phyloP scores from a whole-genome alignment of 2,113 vertebrate species.

The Hemiscyllium ocellatum region DNA sequence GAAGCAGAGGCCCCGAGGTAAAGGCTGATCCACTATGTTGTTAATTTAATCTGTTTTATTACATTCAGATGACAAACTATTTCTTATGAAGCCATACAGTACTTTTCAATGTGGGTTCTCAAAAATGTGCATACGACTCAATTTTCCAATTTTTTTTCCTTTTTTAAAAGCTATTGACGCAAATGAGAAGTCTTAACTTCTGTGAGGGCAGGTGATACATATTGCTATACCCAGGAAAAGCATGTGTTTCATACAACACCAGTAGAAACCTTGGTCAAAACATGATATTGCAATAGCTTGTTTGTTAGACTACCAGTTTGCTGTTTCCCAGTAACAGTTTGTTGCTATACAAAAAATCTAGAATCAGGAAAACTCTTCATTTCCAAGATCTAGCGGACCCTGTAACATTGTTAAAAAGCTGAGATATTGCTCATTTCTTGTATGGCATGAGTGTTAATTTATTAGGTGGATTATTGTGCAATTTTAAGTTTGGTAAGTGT shows the following conservation, averaged over 20 bases:
- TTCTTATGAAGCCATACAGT: slow-evolving; percentile 25
- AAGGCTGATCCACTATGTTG: slow-evolving; percentile 83
- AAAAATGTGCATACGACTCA: slow-evolving; percentile 9
- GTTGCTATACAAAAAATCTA: not conserved
- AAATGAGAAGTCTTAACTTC: not conserved
- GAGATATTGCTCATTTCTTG: not conserved
- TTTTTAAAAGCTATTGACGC: not conserved
- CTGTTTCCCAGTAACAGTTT: not conserved
- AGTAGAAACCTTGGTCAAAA: not conserved
- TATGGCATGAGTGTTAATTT: not conserved
- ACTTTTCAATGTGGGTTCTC: slow-evolving; percentile 28
- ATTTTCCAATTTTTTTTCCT: not conserved
- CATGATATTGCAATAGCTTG: not conserved
- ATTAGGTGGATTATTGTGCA: not conserved
- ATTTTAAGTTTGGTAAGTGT: not conserved
- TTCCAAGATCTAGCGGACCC: not conserved
- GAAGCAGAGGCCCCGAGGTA: slow-evolving; percentile 99
- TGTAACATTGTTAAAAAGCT: not conserved
- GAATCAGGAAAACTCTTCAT: not conserved
- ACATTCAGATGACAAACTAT: slow-evolving; percentile 85
- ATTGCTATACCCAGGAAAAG: not conserved
- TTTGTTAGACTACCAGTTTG: not conserved
- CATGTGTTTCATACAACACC: not conserved
- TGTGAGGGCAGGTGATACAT: not conserved
- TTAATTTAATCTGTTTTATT: slow-evolving; percentile 61